phyloP scores from a whole-genome alignment of 2,113 vertebrate species.

The Taxidea taxus region DNA sequence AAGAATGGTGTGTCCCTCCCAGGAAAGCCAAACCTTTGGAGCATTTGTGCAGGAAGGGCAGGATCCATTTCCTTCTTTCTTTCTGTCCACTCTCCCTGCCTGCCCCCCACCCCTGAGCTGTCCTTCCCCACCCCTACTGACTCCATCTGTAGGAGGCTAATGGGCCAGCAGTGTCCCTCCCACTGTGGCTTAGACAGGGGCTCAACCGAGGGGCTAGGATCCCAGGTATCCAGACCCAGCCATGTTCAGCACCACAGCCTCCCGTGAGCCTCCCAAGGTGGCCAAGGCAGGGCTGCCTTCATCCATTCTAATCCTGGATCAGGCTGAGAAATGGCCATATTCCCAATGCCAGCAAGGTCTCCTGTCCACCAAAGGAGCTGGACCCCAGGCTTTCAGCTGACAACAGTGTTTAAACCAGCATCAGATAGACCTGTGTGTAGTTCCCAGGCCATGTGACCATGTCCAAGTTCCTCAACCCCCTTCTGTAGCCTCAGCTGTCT shows the following conservation, averaged over 20 bases:
- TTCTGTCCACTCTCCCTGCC: neutral
- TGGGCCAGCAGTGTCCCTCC: neutral
- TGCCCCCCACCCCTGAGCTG: accelerated
- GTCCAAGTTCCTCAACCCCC: neutral
- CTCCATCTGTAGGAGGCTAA: neutral
- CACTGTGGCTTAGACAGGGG: neutral
- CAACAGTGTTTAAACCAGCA: neutral
- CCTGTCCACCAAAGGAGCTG: neutral
- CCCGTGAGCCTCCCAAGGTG: neutral
- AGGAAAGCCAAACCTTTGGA: neutral
- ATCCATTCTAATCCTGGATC: neutral
- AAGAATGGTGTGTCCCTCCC: neutral
- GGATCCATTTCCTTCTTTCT: neutral
- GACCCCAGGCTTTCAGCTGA: neutral
- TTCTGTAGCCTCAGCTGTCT: neutral
- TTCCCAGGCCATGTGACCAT: neutral
- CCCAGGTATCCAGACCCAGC: neutral
- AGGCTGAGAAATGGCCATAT: neutral
- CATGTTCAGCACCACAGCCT: neutral
- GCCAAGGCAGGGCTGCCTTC: neutral
- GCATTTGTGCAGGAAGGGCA: neutral
- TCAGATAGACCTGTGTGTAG: neutral
- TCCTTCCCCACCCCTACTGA: neutral
- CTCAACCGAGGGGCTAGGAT: neutral
- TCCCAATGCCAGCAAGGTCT: neutral